phyloP scores from a whole-genome alignment of 92 coral and sea anemone genomes.

The Porites rus region DNA sequence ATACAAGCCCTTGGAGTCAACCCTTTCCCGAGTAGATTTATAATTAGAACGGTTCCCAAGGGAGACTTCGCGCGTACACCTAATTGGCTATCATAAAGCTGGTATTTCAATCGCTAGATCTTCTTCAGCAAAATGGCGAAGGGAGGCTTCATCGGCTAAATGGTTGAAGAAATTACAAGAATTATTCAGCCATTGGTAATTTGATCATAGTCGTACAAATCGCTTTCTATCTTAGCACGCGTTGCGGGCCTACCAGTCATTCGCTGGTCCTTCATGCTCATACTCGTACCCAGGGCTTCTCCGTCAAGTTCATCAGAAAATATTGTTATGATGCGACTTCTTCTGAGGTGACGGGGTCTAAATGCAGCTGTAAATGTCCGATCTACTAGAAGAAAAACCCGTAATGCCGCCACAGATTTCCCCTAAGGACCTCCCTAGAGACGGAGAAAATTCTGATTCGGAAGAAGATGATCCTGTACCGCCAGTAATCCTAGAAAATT shows the following conservation, averaged over 20 bases:
- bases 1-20: too few relatives aligned
- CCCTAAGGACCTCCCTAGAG: constrained; percentile 77
- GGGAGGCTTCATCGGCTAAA: too few relatives aligned
- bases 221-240: not conserved
- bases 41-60: too few relatives aligned
- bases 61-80: too few relatives aligned
- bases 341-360: not conserved
- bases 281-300: constrained; percentile 16
- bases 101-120: too few relatives aligned
- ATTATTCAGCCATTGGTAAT: too few relatives aligned
- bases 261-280: not conserved
- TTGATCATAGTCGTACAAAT: too few relatives aligned
- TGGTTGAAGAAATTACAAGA: too few relatives aligned
- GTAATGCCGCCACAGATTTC: constrained; percentile 80
- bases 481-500: constrained; percentile 47
- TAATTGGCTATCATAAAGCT: too few relatives aligned
- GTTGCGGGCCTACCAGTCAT: not conserved
- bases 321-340: not conserved
- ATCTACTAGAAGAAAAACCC: constrained; percentile 26
- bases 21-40: too few relatives aligned
- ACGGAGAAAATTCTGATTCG: constrained; percentile 45
- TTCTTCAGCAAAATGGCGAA: too few relatives aligned
- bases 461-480: constrained; percentile 67
- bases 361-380: too few relatives aligned
- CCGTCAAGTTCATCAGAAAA: not conserved